Conservation (phyloP, 2,797 vertebrate species). For the Notolabrus celidotus region DNA sequence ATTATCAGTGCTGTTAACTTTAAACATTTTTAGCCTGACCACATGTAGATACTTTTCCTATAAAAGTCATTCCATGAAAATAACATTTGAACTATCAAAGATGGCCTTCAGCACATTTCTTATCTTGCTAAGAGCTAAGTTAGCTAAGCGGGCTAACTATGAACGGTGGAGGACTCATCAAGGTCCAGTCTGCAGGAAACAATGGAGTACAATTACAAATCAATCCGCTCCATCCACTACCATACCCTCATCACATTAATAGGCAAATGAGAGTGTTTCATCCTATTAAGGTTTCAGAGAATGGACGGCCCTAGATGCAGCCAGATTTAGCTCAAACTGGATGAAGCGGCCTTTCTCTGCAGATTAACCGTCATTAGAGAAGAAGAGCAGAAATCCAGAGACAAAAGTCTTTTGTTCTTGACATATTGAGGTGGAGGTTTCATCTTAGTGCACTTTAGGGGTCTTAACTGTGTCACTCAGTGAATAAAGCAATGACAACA, state of each 20-base stretch:
- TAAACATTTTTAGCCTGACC: too few relatives aligned
- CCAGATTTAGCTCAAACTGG: slow-evolving; percentile 51
- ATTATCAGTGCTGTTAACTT: too few relatives aligned
- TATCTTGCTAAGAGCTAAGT: too few relatives aligned
- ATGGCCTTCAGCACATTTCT: too few relatives aligned
- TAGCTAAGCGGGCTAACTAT: slow-evolving; percentile 53
- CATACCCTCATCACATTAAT: slow-evolving; percentile 44
- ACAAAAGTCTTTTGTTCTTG: slow-evolving; percentile 46
- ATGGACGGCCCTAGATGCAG: slow-evolving; percentile 27
- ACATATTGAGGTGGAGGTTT: slow-evolving; percentile 14
- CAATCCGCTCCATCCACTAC: slow-evolving; percentile 49
- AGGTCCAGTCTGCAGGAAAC: slow-evolving; percentile 45
- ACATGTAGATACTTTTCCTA: too few relatives aligned
- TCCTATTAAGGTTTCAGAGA: slow-evolving; percentile 39
- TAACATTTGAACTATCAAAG: too few relatives aligned
- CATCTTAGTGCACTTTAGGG: background rate
- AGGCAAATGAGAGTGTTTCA: slow-evolving; percentile 39
- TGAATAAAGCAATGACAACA: slow-evolving; percentile 15
- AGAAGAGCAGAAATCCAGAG: slow-evolving; percentile 21
- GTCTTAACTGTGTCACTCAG: slow-evolving; percentile 24
- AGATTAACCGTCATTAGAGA: slow-evolving; percentile 45
- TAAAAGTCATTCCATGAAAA: too few relatives aligned
- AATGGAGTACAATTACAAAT: slow-evolving; percentile 47
- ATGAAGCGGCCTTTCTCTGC: slow-evolving; percentile 27
- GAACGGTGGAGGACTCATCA: slow-evolving; percentile 60